A percentile compares a stretch with the other conserved stretches of the same genome.
phyloP scores from a whole-genome alignment of 2,888 invertebrate species.

The Heteromurus nitidus region DNA sequence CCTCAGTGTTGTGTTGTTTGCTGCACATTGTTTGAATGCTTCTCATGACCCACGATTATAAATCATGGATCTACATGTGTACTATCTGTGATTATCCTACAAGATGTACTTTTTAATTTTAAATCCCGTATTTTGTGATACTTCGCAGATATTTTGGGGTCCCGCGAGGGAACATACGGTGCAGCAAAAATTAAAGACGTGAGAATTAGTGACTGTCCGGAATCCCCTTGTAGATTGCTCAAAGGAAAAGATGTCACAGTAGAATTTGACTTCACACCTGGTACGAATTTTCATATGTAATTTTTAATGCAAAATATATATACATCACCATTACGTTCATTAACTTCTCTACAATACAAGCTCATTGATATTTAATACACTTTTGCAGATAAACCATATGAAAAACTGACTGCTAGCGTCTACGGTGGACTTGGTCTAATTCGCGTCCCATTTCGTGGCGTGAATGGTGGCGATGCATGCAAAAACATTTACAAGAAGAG shows the following conservation, averaged over 20 bases:
- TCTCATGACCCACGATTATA: too few relatives aligned
- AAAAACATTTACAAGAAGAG: constrained; percentile 68
- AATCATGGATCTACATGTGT: too few relatives aligned
- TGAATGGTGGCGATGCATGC: constrained; percentile 73
- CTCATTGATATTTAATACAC: neutral
- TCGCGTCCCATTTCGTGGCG: constrained; percentile 73
- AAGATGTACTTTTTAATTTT: neutral
- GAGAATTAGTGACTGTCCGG: constrained; percentile 80
- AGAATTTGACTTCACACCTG: constrained; percentile 81
- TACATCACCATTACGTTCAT: neutral
- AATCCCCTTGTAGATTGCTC: constrained; percentile 80
- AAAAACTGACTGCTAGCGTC: constrained; percentile 72
- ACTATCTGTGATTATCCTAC: neutral
- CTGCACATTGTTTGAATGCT: too few relatives aligned
- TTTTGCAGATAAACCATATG: constrained; percentile 69
- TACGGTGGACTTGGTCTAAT: constrained; percentile 73
- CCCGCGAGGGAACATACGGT: constrained; percentile 72
- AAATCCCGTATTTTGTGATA: neutral
- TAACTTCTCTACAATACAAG: neutral
- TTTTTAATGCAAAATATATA: too few relatives aligned
- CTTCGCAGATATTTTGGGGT: constrained; percentile 58
- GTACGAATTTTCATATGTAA: constrained; percentile 79
- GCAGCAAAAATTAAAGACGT: constrained; percentile 78
- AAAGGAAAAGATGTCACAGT: constrained; percentile 79
- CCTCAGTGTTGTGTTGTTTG: too few relatives aligned